Conservation (phyloP, 2,113 vertebrate genomes). For the Amia ocellicauda region DNA sequence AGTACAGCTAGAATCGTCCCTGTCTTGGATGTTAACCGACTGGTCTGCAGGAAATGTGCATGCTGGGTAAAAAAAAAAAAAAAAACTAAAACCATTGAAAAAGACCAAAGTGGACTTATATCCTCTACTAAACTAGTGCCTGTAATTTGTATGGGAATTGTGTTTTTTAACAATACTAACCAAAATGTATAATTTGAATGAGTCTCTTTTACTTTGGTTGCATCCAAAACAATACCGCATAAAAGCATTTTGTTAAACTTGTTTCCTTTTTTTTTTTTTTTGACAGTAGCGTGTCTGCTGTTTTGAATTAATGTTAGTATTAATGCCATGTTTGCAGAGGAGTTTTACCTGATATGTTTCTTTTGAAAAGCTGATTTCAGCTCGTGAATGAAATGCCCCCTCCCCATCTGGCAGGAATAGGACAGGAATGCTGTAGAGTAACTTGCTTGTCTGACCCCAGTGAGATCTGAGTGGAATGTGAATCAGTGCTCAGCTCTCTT, state of each 20-base stretch:
- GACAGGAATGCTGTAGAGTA: conserved; percentile 36
- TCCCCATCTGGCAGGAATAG: conserved; percentile 4
- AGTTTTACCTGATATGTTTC: conserved; percentile 26
- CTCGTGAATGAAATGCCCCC: too few species aligned
- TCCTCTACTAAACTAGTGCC: conserved; percentile 37
- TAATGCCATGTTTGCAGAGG: conserved; percentile 3
- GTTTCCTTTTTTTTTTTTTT: not conserved
- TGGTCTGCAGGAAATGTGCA: conserved; percentile 53
- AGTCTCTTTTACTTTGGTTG: conserved; percentile 46
- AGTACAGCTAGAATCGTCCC: conserved; percentile 36
- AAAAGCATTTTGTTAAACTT: conserved; percentile 28
- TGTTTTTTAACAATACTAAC: conserved; percentile 51
- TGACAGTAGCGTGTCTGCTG: not conserved
- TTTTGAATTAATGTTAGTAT: conserved; percentile 6
- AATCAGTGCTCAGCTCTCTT: conserved; percentile 37
- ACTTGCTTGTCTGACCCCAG: conserved; percentile 28
- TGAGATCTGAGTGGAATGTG: conserved; percentile 30
- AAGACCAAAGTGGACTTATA: conserved; percentile 32
- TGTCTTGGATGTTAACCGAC: conserved; percentile 43
- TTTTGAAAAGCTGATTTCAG: conserved; percentile 28
- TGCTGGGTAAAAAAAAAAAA: conserved; percentile 39
- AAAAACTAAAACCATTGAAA: conserved; percentile 29
- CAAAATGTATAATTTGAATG: conserved; percentile 27
- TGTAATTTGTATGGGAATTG: conserved; percentile 43
- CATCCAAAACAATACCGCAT: conserved; percentile 24